A percentile compares a stretch with the other conserved stretches of the same genome.
phyloP scores from a whole-genome alignment of 2,888 invertebrate genomes.

The Polia nebulosa region DNA sequence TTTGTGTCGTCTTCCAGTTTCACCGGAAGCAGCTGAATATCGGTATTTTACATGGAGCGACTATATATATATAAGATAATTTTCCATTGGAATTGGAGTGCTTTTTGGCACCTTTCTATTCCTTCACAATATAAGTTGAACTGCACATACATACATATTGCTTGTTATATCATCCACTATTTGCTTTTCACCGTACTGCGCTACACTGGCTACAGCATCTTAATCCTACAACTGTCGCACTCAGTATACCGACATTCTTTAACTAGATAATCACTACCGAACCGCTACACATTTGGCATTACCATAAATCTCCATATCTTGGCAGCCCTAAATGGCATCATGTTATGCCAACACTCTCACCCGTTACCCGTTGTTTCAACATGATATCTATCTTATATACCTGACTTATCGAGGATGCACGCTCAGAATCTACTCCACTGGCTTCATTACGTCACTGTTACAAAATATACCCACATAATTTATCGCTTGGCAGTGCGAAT shows the following conservation, averaged over 20 bases:
- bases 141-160: no score
- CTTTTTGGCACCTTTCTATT: no score
- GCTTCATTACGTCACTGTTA: conserved; percentile 50
- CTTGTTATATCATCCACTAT: no score
- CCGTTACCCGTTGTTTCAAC: conserved; percentile 44
- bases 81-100: neutral
- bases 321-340: conserved; percentile 38
- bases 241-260: neutral
- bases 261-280: neutral
- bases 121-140: no score
- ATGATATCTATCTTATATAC: conserved; percentile 23
- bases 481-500: conserved; percentile 26
- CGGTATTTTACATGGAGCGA: no score
- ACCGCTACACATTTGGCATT: neutral
- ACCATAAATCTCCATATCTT: neutral
- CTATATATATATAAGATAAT: no score
- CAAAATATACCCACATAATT: conserved; percentile 40
- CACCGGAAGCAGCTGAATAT: no score
- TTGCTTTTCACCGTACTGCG: neutral
- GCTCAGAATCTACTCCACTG: conserved; percentile 28
- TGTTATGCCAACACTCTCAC: conserved; percentile 38
- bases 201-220: no score
- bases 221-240: neutral
- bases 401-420: conserved; percentile 56
- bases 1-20: no score